Base-by-base conservation (phyloP, 2,113 vertebrate genomes). In the Microcebus lehilahytsara region DNA sequence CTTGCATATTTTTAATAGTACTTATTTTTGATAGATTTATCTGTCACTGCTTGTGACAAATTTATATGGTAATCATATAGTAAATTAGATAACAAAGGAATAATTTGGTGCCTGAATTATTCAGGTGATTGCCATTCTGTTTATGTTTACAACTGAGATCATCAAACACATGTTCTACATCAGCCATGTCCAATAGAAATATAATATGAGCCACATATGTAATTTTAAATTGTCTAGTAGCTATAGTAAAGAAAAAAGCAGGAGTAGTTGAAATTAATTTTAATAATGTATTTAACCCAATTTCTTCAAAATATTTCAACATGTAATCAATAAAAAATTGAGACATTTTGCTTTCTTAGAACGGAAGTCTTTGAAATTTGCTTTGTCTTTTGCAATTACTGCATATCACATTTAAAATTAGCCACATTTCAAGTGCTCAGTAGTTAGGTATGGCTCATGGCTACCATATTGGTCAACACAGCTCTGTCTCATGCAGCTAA, bases 1-100 rank as follows among this genome's bases (percentile, higher is more conserved):
- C 22, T 64, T 69, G 34, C 22, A 17, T 81, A 58, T 83, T 42
- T 94, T 94, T 93, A 56, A 6, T 64, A 37, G 67, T 80, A 93
- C 51, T 91, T 87, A 85, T 69, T 81, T 97, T 92, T 79, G 62
- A 58, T 56, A 72, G 49, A 40, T 62, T 86, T 95, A 67, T 72
- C 23, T 94, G 17, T 91, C 23, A 67, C 16, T 67, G 37, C 23
- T 81, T 84, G 32, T 90, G 49, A 80, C 25, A 88, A 11, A 37
- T 92, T 81, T 85, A 77, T 88, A 5, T 89, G 32, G 56, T 1
- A 72, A 0, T 77, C 34, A 67, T 71, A 60, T 60, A 72, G 32
- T 80, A 30, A 78, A 34, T 83, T 84, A 37, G 37, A 40, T 86
- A 89, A 42, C n/a, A 75, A 58, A 94, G 22, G 17, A 37, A 1